Evolutionary conservation across 1,140 invertebrate genomes (phyloP).

Genomic region (Leptopilina clavipes): DNA sequence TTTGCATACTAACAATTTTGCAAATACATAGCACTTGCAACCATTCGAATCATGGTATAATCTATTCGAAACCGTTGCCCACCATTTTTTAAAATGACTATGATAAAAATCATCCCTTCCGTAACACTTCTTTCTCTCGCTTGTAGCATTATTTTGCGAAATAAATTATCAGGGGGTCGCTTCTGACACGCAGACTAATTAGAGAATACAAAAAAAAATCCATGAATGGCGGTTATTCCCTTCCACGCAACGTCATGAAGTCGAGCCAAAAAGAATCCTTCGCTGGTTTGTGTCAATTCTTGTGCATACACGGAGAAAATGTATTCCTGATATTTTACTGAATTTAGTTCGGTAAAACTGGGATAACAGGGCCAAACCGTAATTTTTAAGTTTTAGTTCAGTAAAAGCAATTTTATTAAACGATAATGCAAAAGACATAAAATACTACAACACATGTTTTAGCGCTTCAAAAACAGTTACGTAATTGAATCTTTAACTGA

Average conservation of each 20-base stretch:
- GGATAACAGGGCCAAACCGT: too few relatives aligned
- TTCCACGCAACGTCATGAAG: background rate
- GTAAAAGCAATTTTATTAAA: too few relatives aligned
- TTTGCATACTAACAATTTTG: slow-evolving; percentile 16
- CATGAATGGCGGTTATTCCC: background rate
- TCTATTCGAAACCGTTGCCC: background rate
- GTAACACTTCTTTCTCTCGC: background rate
- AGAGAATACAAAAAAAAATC: background rate
- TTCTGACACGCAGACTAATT: background rate
- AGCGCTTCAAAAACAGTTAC: too few relatives aligned
- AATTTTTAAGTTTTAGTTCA: too few relatives aligned
- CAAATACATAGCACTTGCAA: background rate
- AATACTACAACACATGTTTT: too few relatives aligned
- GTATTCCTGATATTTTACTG: too few relatives aligned
- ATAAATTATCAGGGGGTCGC: background rate
- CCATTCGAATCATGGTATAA: background rate
- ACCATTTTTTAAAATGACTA: slow-evolving; percentile 30
- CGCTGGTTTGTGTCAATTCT: too few relatives aligned
- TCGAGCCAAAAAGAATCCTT: background rate
- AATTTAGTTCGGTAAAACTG: too few relatives aligned
- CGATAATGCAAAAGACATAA: too few relatives aligned
- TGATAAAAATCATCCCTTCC: slow-evolving; percentile 27
- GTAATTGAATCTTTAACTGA: too few relatives aligned
- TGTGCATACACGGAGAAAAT: too few relatives aligned
- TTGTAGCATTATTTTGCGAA: background rate